A percentile compares a stretch with the other conserved stretches of the same genome.
Conservation (phyloP, 1,140 invertebrate genomes). For the Anoplolepis gracilipes region DNA sequence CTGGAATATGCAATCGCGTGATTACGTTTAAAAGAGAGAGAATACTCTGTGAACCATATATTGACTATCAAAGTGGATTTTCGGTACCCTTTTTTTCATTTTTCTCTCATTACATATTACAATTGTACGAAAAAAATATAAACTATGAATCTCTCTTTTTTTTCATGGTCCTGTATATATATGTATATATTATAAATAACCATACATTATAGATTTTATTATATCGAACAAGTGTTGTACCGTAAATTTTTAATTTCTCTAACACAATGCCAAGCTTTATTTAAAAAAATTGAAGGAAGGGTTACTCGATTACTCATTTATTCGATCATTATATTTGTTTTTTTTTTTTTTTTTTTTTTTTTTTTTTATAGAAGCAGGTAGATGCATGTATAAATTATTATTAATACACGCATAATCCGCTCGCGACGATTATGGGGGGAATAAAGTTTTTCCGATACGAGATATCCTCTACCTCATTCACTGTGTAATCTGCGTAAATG, state of each 20-base stretch:
- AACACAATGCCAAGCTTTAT: not conserved
- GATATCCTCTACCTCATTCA: constrained; percentile 42
- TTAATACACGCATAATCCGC: constrained; percentile 56
- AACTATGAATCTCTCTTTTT: not conserved
- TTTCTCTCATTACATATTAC: not conserved
- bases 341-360: not conserved
- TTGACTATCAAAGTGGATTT: not conserved
- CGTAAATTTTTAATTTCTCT: constrained; percentile 4
- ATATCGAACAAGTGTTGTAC: not conserved
- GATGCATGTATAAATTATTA: constrained; percentile 34
- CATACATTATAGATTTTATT: constrained; percentile 16
- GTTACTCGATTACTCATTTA: constrained; percentile 48
- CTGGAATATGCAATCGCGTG: not conserved
- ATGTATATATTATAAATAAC: not conserved
- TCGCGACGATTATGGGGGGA: constrained; percentile 45
- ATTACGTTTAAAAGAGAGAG: not conserved
- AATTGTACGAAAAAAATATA: not conserved
- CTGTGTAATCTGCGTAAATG: constrained; percentile 52
- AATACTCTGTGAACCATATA: not conserved
- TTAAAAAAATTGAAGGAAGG: not conserved
- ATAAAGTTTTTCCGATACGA: constrained; percentile 57
- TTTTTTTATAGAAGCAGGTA: not conserved
- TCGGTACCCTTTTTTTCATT: not conserved
- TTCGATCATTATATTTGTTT: constrained; percentile 15
- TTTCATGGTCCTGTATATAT: too few species aligned